phyloP scores from a whole-genome alignment of 2,113 vertebrate species.

The Alouatta palliata region DNA sequence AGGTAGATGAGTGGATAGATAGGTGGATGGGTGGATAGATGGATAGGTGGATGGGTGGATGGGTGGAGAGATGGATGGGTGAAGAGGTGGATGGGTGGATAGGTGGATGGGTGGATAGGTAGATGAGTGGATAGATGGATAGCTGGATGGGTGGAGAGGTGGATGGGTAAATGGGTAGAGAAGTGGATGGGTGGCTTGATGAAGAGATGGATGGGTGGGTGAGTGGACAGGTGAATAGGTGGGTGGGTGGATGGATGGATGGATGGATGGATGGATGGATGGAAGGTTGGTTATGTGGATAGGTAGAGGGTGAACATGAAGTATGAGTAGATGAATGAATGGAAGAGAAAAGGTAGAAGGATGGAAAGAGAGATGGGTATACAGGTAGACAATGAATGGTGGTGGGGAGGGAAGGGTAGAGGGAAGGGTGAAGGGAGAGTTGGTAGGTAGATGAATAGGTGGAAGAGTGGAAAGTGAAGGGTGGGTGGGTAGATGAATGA shows the following conservation, averaged over 20 bases:
- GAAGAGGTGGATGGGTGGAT: too few species aligned
- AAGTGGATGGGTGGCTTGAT: too few species aligned
- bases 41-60: not conserved
- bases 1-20: not conserved
- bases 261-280: not conserved
- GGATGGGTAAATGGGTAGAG: too few species aligned
- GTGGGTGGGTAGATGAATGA: not conserved
- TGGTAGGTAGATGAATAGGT: not conserved
- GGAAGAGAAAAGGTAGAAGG: not conserved
- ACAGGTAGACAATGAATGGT: not conserved
- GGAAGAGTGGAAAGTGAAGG: not conserved
- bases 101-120: too few species aligned
- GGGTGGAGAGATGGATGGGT: accelerated
- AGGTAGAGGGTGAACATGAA: not conserved
- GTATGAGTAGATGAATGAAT: too few species aligned
- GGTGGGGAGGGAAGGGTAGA: too few species aligned
- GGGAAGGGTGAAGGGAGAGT: not conserved
- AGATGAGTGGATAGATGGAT: too few species aligned
- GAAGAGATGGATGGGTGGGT: too few species aligned
- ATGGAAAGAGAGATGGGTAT: not conserved
- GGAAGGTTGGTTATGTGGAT: not conserved
- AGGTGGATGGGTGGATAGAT: not conserved
- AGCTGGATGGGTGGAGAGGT: too few species aligned
- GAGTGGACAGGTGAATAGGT: too few species aligned
- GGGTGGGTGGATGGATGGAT: accelerated